These are phyloP conservation scores for Dysmachus trigonus DNA, from an alignment of 2,888 invertebrate species.

Conservation along the genomic window DNA sequence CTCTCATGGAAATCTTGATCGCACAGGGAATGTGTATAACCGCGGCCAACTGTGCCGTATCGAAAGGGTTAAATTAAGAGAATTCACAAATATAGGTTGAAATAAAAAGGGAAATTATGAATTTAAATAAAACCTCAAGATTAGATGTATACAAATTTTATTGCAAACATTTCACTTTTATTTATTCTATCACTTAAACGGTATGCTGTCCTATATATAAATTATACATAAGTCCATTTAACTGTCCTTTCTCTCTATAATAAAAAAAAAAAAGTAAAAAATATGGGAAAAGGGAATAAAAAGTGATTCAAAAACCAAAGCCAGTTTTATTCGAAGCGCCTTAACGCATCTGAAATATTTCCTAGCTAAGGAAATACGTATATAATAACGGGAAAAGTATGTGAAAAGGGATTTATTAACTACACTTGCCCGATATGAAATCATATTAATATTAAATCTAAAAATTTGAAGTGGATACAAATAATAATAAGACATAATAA, in stretches of 20 bases:
- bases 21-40: too few relatives aligned
- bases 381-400: neutral
- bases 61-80: too few relatives aligned
- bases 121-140: neutral
- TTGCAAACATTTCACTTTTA: conserved; percentile 37
- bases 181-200: conserved; percentile 32
- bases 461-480: neutral
- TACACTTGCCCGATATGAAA: conserved; percentile 37
- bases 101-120: neutral
- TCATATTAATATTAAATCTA: conserved; percentile 5
- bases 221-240: conserved; percentile 35
- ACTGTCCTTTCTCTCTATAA: conserved; percentile 24
- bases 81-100: too few relatives aligned
- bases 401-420: conserved; percentile 18
- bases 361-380: neutral
- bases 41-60: too few relatives aligned
- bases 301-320: neutral
- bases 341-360: neutral
- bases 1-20: too few relatives aligned
- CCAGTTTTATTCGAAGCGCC: neutral
- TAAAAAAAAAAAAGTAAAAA: too few relatives aligned
- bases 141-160: conserved; percentile 41
- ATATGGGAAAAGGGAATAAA: neutral
- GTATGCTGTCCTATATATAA: conserved; percentile 34
- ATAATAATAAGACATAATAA: neutral